Conservation (phyloP, 2,888 invertebrate genomes). For the Drosophila macrospina region DNA sequence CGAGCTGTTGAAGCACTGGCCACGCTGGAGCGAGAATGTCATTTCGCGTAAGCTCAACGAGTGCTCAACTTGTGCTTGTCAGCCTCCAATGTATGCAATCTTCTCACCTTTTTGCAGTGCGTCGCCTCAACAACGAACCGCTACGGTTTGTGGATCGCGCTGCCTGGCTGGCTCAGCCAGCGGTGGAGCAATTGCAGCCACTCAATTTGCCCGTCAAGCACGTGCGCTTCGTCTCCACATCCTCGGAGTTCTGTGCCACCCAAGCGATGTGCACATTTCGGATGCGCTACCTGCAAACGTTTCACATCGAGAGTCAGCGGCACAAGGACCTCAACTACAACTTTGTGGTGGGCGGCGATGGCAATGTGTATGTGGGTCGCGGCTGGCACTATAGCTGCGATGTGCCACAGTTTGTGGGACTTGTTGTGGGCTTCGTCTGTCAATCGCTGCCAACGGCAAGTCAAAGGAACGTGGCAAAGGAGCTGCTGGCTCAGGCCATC, state of each 20-base stretch:
- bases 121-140: constrained; percentile 61
- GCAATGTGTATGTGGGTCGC: constrained; percentile 89
- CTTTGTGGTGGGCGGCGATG: constrained; percentile 92
- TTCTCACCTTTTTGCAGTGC: constrained; percentile 42
- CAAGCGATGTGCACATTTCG: constrained; percentile 86
- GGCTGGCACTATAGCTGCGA: constrained; percentile 90
- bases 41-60: constrained; percentile 58
- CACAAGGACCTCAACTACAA: constrained; percentile 91
- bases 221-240: constrained; percentile 53
- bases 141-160: constrained; percentile 56
- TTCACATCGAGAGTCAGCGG: constrained; percentile 87
- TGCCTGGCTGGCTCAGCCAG: constrained; percentile 68
- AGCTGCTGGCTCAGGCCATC: constrained; percentile 88
- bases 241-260: constrained; percentile 41
- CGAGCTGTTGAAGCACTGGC: constrained; percentile 89
- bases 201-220: constrained; percentile 43
- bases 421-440: constrained; percentile 90
- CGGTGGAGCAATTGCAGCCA: constrained; percentile 25
- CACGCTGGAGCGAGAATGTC: constrained; percentile 86
- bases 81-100: background rate
- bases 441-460: constrained; percentile 86
- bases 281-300: constrained; percentile 88
- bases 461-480: constrained; percentile 86
- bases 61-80: background rate
- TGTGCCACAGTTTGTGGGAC: constrained; percentile 83